These are phyloP conservation scores for Volucella inanis DNA, from an alignment of 2,888 invertebrate genomes.

Conservation along the genomic window DNA sequence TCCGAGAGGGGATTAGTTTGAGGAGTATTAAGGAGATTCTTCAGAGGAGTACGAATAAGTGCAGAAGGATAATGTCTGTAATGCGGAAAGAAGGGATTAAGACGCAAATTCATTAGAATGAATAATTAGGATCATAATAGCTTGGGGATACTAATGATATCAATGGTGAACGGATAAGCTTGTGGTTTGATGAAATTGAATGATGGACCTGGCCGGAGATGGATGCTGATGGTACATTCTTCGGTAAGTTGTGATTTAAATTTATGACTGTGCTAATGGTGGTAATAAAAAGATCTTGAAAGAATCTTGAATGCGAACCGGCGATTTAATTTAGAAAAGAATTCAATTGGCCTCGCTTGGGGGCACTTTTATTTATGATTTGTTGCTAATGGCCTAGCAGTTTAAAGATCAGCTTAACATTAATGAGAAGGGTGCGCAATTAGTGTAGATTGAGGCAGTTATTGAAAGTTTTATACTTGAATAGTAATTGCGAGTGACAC, in stretches of 20 bases:
- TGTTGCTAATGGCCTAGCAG: too few species aligned
- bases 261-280: slow-evolving; percentile 21
- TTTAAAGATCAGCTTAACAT: too few species aligned
- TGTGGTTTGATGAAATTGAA: slow-evolving; percentile 25
- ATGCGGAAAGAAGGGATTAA: slow-evolving; percentile 45
- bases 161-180: slow-evolving; percentile 19
- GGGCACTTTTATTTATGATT: too few species aligned
- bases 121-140: slow-evolving; percentile 45
- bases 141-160: slow-evolving; percentile 10
- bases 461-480: too few species aligned
- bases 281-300: neutral
- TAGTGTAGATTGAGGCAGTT: too few species aligned
- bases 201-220: slow-evolving; percentile 1
- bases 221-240: slow-evolving; percentile 21
- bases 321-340: too few species aligned
- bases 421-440: too few species aligned
- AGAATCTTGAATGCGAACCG: neutral
- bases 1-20: slow-evolving; percentile 34
- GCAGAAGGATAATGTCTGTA: slow-evolving; percentile 43
- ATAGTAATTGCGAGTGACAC: too few species aligned
- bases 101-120: slow-evolving; percentile 64
- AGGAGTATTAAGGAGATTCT: slow-evolving; percentile 12
- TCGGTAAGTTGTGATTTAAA: slow-evolving; percentile 28
- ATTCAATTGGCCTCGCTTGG: too few species aligned
- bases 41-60: slow-evolving; percentile 20